Evolutionary conservation across 2,113 vertebrate genomes (phyloP).

Genomic region (Rafetus swinhoei): DNA sequence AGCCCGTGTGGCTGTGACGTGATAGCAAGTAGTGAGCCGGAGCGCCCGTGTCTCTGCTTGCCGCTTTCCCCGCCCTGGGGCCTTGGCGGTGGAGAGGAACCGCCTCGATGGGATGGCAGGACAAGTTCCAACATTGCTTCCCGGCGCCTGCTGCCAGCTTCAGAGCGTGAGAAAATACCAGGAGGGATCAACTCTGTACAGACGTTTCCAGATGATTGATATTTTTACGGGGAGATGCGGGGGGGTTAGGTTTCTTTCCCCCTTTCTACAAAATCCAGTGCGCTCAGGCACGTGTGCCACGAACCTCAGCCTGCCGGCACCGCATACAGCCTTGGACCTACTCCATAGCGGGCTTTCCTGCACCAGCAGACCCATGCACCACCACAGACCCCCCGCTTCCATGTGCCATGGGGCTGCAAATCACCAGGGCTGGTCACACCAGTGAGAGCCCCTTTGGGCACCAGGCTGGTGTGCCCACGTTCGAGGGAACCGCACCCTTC

Average conservation of each 20-base stretch:
- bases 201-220: slow-evolving; percentile 70
- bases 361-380: not conserved
- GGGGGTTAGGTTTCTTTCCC: slow-evolving; percentile 52
- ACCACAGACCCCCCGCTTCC: not conserved
- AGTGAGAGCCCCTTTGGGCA: not conserved
- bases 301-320: not conserved
- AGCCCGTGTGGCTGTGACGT: slow-evolving; percentile 51
- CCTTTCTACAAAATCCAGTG: slow-evolving; percentile 23
- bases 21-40: slow-evolving; percentile 58
- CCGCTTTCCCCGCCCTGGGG: slow-evolving; percentile 64
- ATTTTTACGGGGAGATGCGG: slow-evolving; percentile 57
- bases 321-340: accelerated
- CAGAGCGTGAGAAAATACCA: slow-evolving; percentile 81
- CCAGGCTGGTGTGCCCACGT: not conserved
- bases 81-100: slow-evolving; percentile 62
- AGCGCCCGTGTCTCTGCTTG: slow-evolving; percentile 74
- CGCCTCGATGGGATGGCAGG: slow-evolving; percentile 57
- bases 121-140: slow-evolving; percentile 77
- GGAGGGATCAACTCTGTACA: slow-evolving; percentile 61
- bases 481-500: not conserved
- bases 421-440: not conserved
- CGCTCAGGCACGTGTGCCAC: slow-evolving; percentile 24
- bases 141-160: slow-evolving; percentile 65
- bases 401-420: not conserved
- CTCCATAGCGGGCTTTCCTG: not conserved